Conservation (phyloP, 2,113 vertebrate genomes). For the Psephotus haematonotus region DNA sequence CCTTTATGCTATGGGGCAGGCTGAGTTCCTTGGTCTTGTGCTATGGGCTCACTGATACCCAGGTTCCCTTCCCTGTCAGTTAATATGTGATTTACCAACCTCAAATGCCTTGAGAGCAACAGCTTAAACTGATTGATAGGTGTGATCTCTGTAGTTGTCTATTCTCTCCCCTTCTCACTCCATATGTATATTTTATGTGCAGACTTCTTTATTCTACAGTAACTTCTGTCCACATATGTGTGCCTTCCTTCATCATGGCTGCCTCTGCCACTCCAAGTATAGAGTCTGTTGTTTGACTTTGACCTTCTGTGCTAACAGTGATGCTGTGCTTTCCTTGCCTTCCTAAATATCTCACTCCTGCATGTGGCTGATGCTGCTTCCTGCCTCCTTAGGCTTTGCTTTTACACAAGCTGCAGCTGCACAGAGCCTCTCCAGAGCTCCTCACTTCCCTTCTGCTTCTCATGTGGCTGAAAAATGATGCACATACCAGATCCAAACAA, state of each 20-base stretch:
- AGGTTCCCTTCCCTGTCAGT: background rate
- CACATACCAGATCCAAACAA: slow-evolving; percentile 18
- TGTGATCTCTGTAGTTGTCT: background rate
- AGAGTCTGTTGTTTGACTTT: background rate
- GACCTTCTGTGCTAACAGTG: background rate
- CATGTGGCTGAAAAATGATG: slow-evolving; percentile 37
- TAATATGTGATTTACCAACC: background rate
- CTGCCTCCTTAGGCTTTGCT: background rate
- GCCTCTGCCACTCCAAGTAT: background rate
- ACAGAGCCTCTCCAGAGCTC: background rate
- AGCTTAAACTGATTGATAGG: background rate
- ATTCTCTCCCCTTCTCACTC: background rate
- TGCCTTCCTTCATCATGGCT: slow-evolving; percentile 29
- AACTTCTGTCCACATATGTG: slow-evolving; percentile 19
- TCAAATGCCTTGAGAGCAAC: background rate
- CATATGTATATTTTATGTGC: slow-evolving; percentile 5
- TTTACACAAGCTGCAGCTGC: background rate
- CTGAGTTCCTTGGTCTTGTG: background rate
- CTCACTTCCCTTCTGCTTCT: background rate
- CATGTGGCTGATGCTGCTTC: slow-evolving; percentile 14
- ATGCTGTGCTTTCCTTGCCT: background rate
- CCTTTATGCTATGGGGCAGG: fast-evolving
- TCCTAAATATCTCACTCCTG: background rate
- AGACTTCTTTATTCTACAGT: slow-evolving; percentile 32
- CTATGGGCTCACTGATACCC: background rate